Base-by-base conservation (phyloP, 2,888 invertebrate species). In the Lochmaea capreae region DNA sequence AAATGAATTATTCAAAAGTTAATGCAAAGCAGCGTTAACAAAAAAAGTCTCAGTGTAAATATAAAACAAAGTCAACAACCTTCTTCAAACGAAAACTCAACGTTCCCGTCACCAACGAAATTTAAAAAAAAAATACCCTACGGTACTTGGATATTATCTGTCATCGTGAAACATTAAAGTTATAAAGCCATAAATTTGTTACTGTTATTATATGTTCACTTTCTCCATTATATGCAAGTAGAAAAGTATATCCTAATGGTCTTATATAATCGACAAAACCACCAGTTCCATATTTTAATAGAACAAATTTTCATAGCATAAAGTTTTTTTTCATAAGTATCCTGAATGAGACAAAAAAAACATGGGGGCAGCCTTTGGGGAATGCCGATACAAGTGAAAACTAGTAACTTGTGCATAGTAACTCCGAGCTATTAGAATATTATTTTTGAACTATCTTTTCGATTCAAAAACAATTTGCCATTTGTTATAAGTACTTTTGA, bases 141-240 rank as follows among this genome's bases (percentile, higher is more conserved):
- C 12, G 46, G 46, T 12, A 12, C 46, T 46, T 46, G 12, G 46
- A 46, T 46, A 14, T 46, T 46, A 46, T 46, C 46, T 46, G 46
- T 46, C 0, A 12, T 46, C 46, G 46, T 46, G 46, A 46, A 46
- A 46, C 12, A 12, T 46, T 12, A 43, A 43, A 11, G 43, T 12
- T 43, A 11, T 9, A 46, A 46, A 46, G 5, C 46, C 46, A 18
- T 16, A 16, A n/a, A 54, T 16, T 54, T 54, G n/a, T 54, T 54
- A 18, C 54, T 54, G 54, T 16, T n/a, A 54, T 54, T 54, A 54
- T 54, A 18, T 54, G 3, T 54, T 16, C n/a, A 54, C 54, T 54
- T 54, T 54, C 54, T 54, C 54, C 18, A 54, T 54, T 54, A 18
- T 54, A 54, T 39, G 33, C 54, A 10, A 54, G 54, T 54, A 54